Base-by-base conservation (phyloP, 2,888 invertebrate genomes). In the Cetonia aurata region DNA sequence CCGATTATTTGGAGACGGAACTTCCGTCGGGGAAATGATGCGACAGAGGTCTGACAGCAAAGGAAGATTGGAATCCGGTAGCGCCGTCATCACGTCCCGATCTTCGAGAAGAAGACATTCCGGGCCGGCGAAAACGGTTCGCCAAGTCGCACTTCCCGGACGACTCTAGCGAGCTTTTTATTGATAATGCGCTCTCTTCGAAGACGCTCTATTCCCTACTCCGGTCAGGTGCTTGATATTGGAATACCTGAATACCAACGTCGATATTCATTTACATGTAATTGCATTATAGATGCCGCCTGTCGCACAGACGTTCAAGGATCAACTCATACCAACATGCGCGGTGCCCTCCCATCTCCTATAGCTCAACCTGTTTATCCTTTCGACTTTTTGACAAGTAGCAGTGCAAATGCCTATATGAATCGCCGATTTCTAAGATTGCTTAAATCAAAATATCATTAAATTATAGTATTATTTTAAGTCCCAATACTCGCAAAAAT, bases 221-320 rank as follows among this genome's bases (percentile, higher is more conserved):
- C 75, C 74, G 71, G 71, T 70, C 76, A 75, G 73, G 73, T 76
- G 76, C 76, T 72, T 69, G 75, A 74, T 76, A 76, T 76, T 76
- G 76, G 69, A 76, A 76, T 76, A 75, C 76, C 76, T 76, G 69
- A 70, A 70, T 72, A 70, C 70, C 67, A 71, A 71, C 74, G 74
- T 73, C 74, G 77, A 76, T 77, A 77, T 77, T 77, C 77, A 77
- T 77, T 77, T 77, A 77, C 77, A 77, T 77, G 77, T 77, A 77
- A 77, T 77, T 77, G 77, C 77, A 73, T 73, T 73, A 73, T 72
- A 70, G 74, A 74, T 67, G 73, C 68, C 70, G 73, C 33, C 65
- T 41, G 25, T 25, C 69, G n/a, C 60, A 56, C 17, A 15, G 37
- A 15, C 37, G 37, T 37, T 50, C 12, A 19, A 50, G 50, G 62